Base-by-base conservation (phyloP, 2,113 vertebrate species). In the Choloepus hoffmanni region DNA sequence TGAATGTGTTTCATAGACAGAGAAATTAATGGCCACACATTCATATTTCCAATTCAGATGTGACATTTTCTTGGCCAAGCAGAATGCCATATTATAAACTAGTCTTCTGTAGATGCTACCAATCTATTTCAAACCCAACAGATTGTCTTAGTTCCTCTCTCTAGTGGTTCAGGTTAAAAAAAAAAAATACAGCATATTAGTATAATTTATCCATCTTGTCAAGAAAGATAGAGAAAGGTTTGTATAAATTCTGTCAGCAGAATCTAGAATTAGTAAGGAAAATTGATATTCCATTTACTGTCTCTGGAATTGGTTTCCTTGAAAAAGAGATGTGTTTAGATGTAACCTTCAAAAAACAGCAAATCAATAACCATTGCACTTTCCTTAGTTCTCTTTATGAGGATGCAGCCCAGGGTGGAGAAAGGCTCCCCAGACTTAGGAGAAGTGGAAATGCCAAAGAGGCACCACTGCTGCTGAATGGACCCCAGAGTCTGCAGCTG, bases 261-360 rank as follows among this genome's bases (percentile, higher is more conserved):
- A 90, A 45, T 78, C 85, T 53, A 94, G 70, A 62, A 95, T 0
- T 11, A 62, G 70, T 94, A 95, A 96, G 18, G 89, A 85, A 83
- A 96, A 98, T 60, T 97, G 86, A 96, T 96, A 98, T 97, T 96
- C 96, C 77, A 94, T 96, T 92, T 68, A 72, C n/a, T 77, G 45
- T 92, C 55, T 94, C 82, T 97, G 89, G 93, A 96, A 60, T 36
- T 96, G 95, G 95, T 94, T 97, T 96, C 67, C 88, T 96, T 95
- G 81, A 95, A 88, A 96, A 97, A 94, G 40, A 95, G n/a, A 92
- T 33, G 70, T 94, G 63, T 89, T 92, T 96, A 81, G 45, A 95
- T 88, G 28, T 70, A 97, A 84, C n/a, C 30, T 87, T 94, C 50
- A 36, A 86, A 83, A 96, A 95, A 76, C 12, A 95, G 19, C 96